phyloP scores from a whole-genome alignment of 2,797 vertebrate genomes.

The Linurgus olivaceus region DNA sequence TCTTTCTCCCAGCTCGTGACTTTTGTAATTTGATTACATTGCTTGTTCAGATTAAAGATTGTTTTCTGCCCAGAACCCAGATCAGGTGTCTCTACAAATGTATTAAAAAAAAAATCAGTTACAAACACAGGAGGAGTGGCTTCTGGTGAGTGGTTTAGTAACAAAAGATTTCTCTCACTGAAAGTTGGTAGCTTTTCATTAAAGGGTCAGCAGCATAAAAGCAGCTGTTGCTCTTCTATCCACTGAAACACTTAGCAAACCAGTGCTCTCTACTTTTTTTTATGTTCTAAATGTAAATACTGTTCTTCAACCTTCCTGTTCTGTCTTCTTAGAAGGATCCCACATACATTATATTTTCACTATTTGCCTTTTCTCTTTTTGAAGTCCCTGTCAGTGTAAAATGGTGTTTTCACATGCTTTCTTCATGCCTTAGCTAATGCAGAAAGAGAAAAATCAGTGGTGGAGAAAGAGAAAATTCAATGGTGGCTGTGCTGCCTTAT shows the following conservation, averaged over 20 bases:
- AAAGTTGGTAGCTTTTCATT: not conserved
- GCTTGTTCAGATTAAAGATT: not conserved
- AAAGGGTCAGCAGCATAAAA: not conserved
- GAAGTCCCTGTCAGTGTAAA: not conserved
- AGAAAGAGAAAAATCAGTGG: not conserved
- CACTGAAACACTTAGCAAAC: not conserved
- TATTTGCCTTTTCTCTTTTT: not conserved
- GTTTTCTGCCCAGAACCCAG: not conserved
- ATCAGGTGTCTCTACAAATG: not conserved
- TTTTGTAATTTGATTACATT: not conserved
- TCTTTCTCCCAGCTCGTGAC: not conserved
- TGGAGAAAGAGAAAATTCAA: not conserved
- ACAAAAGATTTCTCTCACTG: not conserved
- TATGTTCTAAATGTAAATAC: not conserved
- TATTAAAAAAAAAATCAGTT: not conserved
- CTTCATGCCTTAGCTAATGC: not conserved
- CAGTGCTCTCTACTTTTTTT: not conserved
- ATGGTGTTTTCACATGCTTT: not conserved
- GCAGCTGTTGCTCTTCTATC: not conserved
- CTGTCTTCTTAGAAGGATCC: not conserved
- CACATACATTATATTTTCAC: not conserved
- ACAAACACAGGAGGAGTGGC: rapidly evolving
- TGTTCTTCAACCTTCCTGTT: not conserved
- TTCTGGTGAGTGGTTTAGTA: not conserved
- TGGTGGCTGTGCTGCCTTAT: not conserved